Base-by-base conservation (phyloP, 1,140 invertebrate species). In the Zaprionus inermis region DNA sequence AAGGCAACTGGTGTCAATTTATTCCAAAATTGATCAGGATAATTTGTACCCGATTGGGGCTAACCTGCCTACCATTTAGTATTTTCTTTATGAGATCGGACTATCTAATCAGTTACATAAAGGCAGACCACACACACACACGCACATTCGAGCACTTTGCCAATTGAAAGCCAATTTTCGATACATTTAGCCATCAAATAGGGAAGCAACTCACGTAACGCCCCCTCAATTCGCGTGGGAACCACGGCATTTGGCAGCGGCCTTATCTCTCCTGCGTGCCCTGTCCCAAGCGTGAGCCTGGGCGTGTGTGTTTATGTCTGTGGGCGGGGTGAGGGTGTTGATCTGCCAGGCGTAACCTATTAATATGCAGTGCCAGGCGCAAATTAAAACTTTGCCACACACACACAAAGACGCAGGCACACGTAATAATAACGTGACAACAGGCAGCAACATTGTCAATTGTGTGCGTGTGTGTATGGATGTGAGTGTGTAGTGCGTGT, bases 301-400 rank as follows among this genome's bases (percentile, higher is more conserved):
- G 16, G 22, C 5, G 32, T 65, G 32, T 32, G 24, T 22, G 28
- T 65, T 20, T 32, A 18, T 22, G 28, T 66, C 7, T 49, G 28
- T 34, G 12, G 20, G 28, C 46, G 36, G 12, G 32, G 2, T 49
- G 44, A 14, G 34, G 18, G 24, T 30, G 70, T 72, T 59, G 70
- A 72, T 72, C 63, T 72, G 64, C 67, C 28, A 54, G 18, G 20
- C 18, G 49, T n/a, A 24, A 14, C 51, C 63, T 72, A 72, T 77
- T 86, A 85, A 75, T 86, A 85, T 85, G 82, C 82, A 78, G 79
- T 72, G 66, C 75, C 70, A 55, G 67, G 68, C 82, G 56, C 81
- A 86, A 85, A 86, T 85, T 85, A 85, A 85, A 85, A 78, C 71
- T 73, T 63, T 73, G 36, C 60, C 71, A 18, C 67, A 54, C 30